Evolutionary conservation across 2,797 vertebrate genomes (phyloP), one percentile per base, ranked within the genome.

Genomic region (Sebastes dallii): DNA sequence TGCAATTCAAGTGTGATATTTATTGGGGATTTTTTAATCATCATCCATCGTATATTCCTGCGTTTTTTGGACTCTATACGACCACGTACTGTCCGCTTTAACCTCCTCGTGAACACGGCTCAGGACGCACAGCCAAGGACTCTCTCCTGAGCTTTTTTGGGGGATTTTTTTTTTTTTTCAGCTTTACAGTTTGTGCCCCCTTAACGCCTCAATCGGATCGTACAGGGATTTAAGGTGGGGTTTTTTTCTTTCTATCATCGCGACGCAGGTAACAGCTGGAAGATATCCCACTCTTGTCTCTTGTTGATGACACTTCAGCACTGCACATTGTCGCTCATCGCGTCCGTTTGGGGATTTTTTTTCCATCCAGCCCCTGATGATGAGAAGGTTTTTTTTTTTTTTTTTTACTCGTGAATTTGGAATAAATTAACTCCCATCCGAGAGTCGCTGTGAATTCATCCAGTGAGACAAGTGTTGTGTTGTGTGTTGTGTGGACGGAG

Each of bases 171-270:
- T 67, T 42, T 11, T 3, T 29, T 91, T 86, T 77, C 60, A 67
- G 74, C 61, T 82, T 85, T 34, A 18, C 76, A 25, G 82, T 71
- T 72, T 80, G 71, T 78, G 81, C 70, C 75, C 80, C 78, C 81
- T 81, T 42, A 14, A 62, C 75, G 59, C 78, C 75, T 84, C 82
- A 65, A 29, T 77, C 81, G 85, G 86, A 90, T 93, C 72, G 77
- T 75, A 70, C 60, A 78, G 88, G 94, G 88, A 86, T 90, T 94
- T 94, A 90, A 95, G 93, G 94, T 94, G 92, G 90, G 93, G 90
- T 93, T 93, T 75, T 84, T 55, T 85, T 89, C 82, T 92, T 93
- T 76, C 42, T 46, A 46, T 85, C 39, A 85, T 89, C 83, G 86
- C 81, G 79, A 84, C 86, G 86, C 89, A 93, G 93, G 90, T 92